These are phyloP conservation scores for Pipistrellus pygmaeus DNA, from an alignment of 2,797 vertebrate species.

Conservation along the genomic window DNA sequence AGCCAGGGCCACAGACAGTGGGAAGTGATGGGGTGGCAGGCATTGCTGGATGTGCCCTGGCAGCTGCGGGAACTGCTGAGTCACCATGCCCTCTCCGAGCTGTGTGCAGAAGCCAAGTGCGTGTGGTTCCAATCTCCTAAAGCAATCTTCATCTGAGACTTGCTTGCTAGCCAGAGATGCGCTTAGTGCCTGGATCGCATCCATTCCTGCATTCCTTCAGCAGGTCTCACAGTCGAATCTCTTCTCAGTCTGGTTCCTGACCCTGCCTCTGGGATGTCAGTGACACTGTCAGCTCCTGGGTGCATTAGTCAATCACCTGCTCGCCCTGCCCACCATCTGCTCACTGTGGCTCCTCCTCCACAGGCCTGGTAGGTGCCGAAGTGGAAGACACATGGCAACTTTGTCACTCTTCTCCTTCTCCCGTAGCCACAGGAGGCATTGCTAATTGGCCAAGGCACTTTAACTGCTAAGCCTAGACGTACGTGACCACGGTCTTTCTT, in stretches of 20 bases:
- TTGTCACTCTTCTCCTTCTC: background rate
- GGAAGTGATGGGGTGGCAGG: slow-evolving; percentile 61
- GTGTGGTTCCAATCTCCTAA: slow-evolving; percentile 20
- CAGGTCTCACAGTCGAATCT: background rate
- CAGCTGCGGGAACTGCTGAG: slow-evolving; percentile 38
- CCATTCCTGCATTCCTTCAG: background rate
- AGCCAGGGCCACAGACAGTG: background rate
- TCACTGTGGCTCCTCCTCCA: background rate
- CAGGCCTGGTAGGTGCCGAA: no score
- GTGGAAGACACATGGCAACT: background rate
- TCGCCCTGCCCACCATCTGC: background rate
- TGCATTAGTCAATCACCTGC: no score
- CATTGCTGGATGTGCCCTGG: background rate
- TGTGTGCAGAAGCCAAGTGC: background rate
- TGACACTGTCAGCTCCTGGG: background rate
- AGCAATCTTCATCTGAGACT: background rate
- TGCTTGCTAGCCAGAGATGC: slow-evolving; percentile 27
- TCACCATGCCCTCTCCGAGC: background rate
- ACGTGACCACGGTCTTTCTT: slow-evolving; percentile 19
- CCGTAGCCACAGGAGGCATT: background rate
- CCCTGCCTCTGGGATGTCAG: background rate
- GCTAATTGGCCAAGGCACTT: slow-evolving; percentile 3
- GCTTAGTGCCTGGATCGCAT: slow-evolving; percentile 41
- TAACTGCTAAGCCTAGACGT: background rate
- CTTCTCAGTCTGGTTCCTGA: background rate